Evolutionary conservation across 37 sponge, comb jelly and placozoan genomes (phyloP).

Genomic region (Beroe forskalii): DNA sequence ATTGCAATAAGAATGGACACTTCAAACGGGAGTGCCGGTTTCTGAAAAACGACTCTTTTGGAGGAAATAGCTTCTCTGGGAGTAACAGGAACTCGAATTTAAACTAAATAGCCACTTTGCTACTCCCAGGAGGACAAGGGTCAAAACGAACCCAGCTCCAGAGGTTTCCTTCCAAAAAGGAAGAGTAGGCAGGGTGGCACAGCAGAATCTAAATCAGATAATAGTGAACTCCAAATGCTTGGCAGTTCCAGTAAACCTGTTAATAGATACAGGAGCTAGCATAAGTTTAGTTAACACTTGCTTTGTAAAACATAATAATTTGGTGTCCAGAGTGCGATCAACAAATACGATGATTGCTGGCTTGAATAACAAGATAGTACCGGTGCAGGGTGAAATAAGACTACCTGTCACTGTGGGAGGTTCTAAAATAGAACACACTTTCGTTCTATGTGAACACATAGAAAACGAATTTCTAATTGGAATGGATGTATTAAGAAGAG

Average conservation of each 20-base stretch:
- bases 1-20: conserved; percentile 6
- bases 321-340: background rate
- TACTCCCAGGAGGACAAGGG: too few species aligned
- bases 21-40: background rate
- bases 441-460: conserved; percentile 1
- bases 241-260: background rate
- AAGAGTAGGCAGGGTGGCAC: background rate
- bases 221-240: background rate
- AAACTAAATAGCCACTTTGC: too few species aligned
- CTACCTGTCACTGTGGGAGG: background rate
- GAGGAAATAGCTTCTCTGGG: too few species aligned
- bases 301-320: background rate
- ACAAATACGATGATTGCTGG: background rate
- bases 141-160: too few species aligned
- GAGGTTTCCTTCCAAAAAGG: conserved; percentile 17
- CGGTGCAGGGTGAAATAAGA: conserved; percentile 10
- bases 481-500: background rate
- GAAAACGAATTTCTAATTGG: background rate
- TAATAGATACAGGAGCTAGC: background rate
- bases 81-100: too few species aligned
- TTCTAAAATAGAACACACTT: background rate
- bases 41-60: too few species aligned
- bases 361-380: background rate
- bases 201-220: background rate
- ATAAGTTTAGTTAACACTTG: background rate